Percentiles rank a stretch among this genome's conserved stretches.
These are phyloP conservation scores for Leptinotarsa haldemani DNA, from an alignment of 2,888 invertebrate species.

Conservation along the genomic window DNA sequence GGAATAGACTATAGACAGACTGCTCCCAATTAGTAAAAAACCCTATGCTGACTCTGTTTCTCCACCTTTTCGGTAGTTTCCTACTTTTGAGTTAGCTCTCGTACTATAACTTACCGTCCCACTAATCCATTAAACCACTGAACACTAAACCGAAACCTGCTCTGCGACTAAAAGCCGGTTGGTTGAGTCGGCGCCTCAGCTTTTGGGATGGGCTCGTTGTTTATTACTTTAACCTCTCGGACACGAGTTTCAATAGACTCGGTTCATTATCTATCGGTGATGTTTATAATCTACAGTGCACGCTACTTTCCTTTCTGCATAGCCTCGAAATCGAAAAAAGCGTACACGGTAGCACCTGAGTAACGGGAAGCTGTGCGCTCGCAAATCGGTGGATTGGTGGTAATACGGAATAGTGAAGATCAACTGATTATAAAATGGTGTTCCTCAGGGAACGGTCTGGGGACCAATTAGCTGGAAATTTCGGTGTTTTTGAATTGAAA, in stretches of 20 bases:
- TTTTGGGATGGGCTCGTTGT: conserved; percentile 47
- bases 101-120: conserved; percentile 24
- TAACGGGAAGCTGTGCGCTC: neutral
- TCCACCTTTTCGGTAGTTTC: too few relatives aligned
- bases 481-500: too few relatives aligned
- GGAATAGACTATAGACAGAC: too few relatives aligned
- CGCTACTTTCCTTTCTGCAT: conserved; percentile 38
- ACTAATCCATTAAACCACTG: conserved; percentile 31
- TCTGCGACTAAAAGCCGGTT: conserved; percentile 32
- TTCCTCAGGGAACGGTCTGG: too few relatives aligned
- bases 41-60: too few relatives aligned
- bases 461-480: too few relatives aligned
- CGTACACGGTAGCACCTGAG: neutral
- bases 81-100: neutral
- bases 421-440: too few relatives aligned
- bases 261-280: conserved; percentile 35
- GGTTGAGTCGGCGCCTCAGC: conserved; percentile 28
- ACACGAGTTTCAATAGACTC: conserved; percentile 42
- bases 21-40: too few relatives aligned
- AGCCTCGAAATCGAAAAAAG: conserved; percentile 21
- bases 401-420: too few relatives aligned
- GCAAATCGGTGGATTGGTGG: too few relatives aligned
- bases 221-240: conserved; percentile 50
- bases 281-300: conserved; percentile 17
- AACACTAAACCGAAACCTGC: conserved; percentile 21